Evolutionary conservation across 2,797 vertebrate species (phyloP).

Genomic region (Aerospiza tachiro): DNA sequence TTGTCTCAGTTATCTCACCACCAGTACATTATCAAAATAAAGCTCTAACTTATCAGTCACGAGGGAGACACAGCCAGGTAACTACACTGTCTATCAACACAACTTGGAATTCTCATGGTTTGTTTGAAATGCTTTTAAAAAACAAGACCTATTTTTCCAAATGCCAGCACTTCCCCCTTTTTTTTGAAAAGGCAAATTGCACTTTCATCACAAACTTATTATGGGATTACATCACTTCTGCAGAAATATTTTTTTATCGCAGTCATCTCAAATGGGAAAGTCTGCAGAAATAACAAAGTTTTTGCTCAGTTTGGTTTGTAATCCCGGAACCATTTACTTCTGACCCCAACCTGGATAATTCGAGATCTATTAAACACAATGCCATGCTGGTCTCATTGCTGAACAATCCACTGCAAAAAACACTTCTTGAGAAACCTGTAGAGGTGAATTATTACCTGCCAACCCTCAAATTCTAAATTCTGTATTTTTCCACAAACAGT

Average conservation of each 20-base stretch:
- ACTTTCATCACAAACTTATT: background rate
- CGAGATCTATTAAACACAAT: background rate
- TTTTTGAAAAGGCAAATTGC: background rate
- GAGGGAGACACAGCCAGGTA: background rate
- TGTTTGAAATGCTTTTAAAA: background rate
- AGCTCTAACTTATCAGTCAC: conserved; percentile 36
- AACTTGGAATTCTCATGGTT: background rate
- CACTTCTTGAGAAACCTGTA: background rate
- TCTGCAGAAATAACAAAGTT: background rate
- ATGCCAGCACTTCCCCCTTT: background rate
- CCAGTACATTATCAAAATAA: conserved; percentile 24
- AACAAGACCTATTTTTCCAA: background rate
- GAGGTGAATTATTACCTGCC: background rate
- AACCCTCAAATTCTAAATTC: background rate
- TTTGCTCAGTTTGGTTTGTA: background rate
- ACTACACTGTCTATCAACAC: background rate
- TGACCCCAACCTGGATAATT: background rate
- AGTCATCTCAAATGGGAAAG: background rate
- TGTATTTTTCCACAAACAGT: background rate
- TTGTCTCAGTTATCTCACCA: conserved; percentile 70
- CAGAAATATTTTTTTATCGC: background rate
- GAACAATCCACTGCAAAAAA: background rate
- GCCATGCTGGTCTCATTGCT: background rate
- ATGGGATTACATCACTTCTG: background rate
- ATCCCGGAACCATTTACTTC: background rate